Evolutionary conservation across 2,888 invertebrate species (phyloP), one percentile per base, ranked within the genome.

Genomic region (Cyrtodaria siliqua): DNA sequence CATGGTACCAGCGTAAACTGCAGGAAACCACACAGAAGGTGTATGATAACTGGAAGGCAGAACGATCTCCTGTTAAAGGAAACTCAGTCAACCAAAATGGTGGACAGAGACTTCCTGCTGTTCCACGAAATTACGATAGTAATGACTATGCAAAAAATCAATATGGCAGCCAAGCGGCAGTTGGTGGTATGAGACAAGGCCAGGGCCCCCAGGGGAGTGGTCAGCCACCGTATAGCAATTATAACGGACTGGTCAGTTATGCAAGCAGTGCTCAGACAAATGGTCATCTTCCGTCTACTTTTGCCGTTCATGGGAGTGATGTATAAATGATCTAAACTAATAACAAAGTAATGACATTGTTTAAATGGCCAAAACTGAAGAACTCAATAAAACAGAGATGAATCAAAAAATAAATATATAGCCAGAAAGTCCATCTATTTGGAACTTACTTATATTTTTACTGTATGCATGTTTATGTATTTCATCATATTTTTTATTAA

Each of bases 1-100:
- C 71, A 38, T 89, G 89, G 89, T 90, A 90, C 52, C 87, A 89
- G 55, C 78, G 80, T 12, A 87, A 88, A 57, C 68, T 89, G 23
- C 80, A 87, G 56, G 88, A 89, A 68, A 87, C 88, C 12, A 87
- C 88, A 9, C 81, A 87, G 55, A 82, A 85, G 24, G 80, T 87
- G 18, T 82, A 84, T 33, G 86, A 87, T 70, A 86, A 59, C 49
- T 68, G 80, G 74, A 63, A 70, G 40, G 42, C 61, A n/a, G n/a
- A n/a, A n/a, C n/a, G n/a, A n/a, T 69, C 75, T 47, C 76, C 80
- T 3, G 63, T 53, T 16, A 76, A 70, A 26, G 12, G 4, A 8
- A 12, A 12, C 12, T 4, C 6, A 8, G 23, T 38, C 2, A 40
- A 40, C 27, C 76, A 61, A 50, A 62, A 40, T 57, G 40, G 57